Percentiles rank a stretch among this genome's conserved stretches.
Evolutionary conservation across 2,113 vertebrate species (phyloP).

Genomic region (Podarcis cretensis): DNA sequence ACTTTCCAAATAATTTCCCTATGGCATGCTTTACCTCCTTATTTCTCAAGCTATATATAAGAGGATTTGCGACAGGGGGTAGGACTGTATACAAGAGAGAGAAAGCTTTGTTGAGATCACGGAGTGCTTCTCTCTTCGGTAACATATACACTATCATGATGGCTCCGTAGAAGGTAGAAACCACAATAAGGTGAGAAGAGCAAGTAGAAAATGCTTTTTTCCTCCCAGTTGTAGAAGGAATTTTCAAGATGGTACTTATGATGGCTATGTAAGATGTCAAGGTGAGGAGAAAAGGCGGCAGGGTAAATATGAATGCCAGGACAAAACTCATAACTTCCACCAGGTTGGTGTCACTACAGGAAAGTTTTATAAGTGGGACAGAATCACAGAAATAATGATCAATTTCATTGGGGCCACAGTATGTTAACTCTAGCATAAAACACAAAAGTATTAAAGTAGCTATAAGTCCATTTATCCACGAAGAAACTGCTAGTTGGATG

Average conservation of each 20-base stretch:
- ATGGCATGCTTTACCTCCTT: constrained; percentile 7
- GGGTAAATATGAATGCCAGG: constrained; percentile 60
- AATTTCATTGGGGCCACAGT: constrained; percentile 64
- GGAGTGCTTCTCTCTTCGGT: neutral
- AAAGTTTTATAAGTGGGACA: constrained; percentile 66
- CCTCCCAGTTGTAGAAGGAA: constrained; percentile 42
- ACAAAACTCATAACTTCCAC: constrained; percentile 61
- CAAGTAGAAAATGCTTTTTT: constrained; percentile 28
- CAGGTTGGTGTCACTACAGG: constrained; percentile 57
- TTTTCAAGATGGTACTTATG: constrained; percentile 52
- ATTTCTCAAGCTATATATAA: constrained; percentile 33
- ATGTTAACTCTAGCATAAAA: constrained; percentile 58
- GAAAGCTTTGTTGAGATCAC: neutral
- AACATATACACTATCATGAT: constrained; percentile 23
- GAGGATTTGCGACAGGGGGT: constrained; percentile 10
- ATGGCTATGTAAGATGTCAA: constrained; percentile 67
- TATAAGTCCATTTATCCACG: constrained; percentile 55
- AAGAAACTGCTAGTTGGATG: constrained; percentile 33
- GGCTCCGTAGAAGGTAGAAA: constrained; percentile 9
- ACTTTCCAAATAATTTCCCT: neutral
- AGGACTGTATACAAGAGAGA: constrained; percentile 3
- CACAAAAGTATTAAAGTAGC: constrained; percentile 56
- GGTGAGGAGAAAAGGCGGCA: constrained; percentile 53
- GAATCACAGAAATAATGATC: constrained; percentile 71
- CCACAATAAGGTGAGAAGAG: constrained; percentile 17